phyloP scores from a whole-genome alignment of 2,113 vertebrate species.

The Myodes glareolus region DNA sequence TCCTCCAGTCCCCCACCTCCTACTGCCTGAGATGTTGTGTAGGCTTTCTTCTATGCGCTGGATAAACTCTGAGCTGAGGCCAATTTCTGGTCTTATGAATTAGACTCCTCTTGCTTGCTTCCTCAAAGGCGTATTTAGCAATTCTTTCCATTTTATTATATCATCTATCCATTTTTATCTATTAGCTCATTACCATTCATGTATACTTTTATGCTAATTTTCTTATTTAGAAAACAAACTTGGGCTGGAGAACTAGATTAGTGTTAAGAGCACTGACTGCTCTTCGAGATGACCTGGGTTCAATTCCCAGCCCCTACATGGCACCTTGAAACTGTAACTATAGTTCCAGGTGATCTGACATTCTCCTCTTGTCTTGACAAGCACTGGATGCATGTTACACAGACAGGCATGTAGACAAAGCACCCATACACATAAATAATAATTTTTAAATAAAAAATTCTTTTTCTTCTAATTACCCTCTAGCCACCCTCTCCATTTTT shows the following conservation, averaged over 20 bases:
- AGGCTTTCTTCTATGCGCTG: not conserved
- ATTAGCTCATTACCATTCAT: not conserved
- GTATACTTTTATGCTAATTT: constrained; percentile 11
- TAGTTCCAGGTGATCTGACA: not conserved
- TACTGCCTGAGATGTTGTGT: not conserved
- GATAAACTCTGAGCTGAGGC: not conserved
- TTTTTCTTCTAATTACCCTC: constrained; percentile 27
- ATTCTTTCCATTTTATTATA: not conserved
- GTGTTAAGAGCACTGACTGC: not conserved
- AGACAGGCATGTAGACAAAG: not conserved
- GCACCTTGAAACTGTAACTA: not conserved
- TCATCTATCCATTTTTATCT: not conserved
- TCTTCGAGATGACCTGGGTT: not conserved
- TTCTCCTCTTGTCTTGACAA: not conserved
- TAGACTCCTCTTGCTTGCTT: not conserved
- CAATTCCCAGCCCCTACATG: not conserved
- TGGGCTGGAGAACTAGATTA: not conserved
- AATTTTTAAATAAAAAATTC: not conserved
- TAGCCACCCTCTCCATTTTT: not conserved
- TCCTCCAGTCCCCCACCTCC: not conserved
- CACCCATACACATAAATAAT: not conserved
- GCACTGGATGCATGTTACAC: not conserved
- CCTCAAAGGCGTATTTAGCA: not conserved
- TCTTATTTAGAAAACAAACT: not conserved
- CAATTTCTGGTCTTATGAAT: not conserved